Percentiles rank a stretch among this genome's conserved stretches.
Conservation (phyloP, 2,888 invertebrate genomes). For the Patella pellucida region DNA sequence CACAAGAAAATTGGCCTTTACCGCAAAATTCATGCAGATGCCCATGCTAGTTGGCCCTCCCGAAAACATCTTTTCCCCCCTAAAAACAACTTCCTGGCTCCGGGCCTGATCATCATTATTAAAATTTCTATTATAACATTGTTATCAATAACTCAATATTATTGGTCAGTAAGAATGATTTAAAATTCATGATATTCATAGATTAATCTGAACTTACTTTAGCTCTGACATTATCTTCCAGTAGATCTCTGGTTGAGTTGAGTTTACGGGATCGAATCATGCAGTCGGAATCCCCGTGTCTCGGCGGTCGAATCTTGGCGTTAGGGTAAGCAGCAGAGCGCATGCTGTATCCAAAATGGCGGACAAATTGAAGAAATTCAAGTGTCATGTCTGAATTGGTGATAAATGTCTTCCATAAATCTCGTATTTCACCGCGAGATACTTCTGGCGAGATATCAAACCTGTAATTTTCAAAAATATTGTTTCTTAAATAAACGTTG, state of each 20-base stretch:
- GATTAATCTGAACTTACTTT: conserved; percentile 54
- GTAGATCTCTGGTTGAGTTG: conserved; percentile 69
- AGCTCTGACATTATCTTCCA: conserved; percentile 67
- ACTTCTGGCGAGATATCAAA: conserved; percentile 62
- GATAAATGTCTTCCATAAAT: conserved; percentile 70
- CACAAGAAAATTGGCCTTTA: no score
- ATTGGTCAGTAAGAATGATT: not conserved
- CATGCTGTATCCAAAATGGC: conserved; percentile 69
- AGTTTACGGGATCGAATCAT: conserved; percentile 68
- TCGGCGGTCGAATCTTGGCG: conserved; percentile 68
- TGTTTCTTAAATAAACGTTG: no score
- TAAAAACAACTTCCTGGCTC: no score
- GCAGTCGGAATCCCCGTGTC: conserved; percentile 68
- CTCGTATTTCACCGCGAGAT: conserved; percentile 67
- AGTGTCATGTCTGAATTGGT: conserved; percentile 68
- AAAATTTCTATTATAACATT: not conserved
- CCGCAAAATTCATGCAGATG: no score
- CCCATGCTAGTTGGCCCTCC: no score
- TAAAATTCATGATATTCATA: not conserved
- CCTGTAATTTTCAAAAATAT: conserved; percentile 20
- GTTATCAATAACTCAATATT: not conserved
- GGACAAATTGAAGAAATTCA: conserved; percentile 68
- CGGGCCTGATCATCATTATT: no score
- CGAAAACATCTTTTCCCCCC: no score
- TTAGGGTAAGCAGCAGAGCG: conserved; percentile 69